Percentiles rank a stretch among this genome's conserved stretches.
Evolutionary conservation across 2,113 vertebrate species (phyloP).

Genomic region (Bothrops jararaca): DNA sequence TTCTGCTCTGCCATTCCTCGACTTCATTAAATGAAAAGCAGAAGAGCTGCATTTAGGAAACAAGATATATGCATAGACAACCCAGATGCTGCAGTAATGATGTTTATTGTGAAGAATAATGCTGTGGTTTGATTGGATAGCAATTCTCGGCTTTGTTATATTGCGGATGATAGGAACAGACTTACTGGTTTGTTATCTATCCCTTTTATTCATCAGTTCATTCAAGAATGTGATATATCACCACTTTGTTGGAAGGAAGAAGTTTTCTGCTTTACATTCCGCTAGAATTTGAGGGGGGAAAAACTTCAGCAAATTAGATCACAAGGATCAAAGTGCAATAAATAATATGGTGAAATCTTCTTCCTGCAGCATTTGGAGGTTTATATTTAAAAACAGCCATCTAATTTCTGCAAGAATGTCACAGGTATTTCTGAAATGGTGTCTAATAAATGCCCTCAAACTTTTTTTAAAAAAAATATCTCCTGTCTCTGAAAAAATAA

Average conservation of each 20-base stretch:
- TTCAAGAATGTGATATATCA: not conserved
- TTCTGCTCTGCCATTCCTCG: conserved; percentile 39
- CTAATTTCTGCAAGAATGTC: not conserved
- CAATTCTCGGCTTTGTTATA: not conserved
- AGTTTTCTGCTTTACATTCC: not conserved
- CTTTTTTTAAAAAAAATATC: not conserved
- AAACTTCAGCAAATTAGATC: not conserved
- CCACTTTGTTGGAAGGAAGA: not conserved
- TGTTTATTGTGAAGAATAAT: conserved; percentile 18
- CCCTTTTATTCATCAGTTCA: not conserved
- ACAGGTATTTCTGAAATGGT: not conserved
- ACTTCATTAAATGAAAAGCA: conserved; percentile 50
- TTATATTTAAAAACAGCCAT: too few species aligned
- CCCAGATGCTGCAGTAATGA: conserved; percentile 20
- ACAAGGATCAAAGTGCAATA: rapidly evolving
- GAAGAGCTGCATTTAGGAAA: conserved; percentile 41
- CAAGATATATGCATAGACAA: not conserved
- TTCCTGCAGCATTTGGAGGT: not conserved
- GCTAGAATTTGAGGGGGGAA: not conserved
- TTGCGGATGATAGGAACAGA: not conserved
- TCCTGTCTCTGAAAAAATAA: not conserved
- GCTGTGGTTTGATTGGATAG: not conserved
- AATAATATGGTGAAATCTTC: not conserved
- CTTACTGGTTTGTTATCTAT: not conserved
- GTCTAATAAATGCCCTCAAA: not conserved